Evolutionary conservation across 2,113 vertebrate species (phyloP).

Genomic region (Hippocampus mohnikei): DNA sequence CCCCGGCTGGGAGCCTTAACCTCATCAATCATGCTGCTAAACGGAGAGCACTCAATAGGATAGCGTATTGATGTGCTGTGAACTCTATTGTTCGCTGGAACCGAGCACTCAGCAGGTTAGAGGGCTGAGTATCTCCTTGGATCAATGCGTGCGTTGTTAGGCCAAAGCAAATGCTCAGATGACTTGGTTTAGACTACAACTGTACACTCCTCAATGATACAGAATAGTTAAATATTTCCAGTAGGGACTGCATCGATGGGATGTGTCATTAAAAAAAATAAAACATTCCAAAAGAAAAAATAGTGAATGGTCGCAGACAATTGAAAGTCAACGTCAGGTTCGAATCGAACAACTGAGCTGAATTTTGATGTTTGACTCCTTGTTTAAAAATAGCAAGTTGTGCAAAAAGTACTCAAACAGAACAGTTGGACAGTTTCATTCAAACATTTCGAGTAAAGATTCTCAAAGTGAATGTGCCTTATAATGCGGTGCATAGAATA

Average conservation of each 20-base stretch:
- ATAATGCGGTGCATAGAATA: no score
- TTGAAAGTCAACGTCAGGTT: conserved; percentile 25
- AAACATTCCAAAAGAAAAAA: not conserved
- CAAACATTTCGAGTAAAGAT: no score
- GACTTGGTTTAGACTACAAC: conserved; percentile 28
- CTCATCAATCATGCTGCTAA: conserved; percentile 78
- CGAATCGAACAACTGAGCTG: no score
- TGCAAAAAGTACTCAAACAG: no score
- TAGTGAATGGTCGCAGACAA: conserved; percentile 33
- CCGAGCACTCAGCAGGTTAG: conserved; percentile 80
- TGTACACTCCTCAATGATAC: conserved; percentile 14
- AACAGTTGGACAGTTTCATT: no score
- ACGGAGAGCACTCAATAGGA: conserved; percentile 73
- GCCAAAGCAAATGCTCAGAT: conserved; percentile 53
- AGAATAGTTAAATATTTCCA: not conserved
- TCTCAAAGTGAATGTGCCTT: no score
- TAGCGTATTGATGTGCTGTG: conserved; percentile 71
- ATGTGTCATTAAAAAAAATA: not conserved
- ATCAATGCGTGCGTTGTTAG: conserved; percentile 75
- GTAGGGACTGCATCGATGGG: not conserved
- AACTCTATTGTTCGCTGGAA: conserved; percentile 76
- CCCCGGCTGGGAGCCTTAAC: conserved; percentile 65
- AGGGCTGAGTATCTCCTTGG: conserved; percentile 71
- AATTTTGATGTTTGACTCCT: no score
- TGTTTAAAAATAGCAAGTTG: no score